A percentile compares a stretch with the other conserved stretches of the same genome.
phyloP scores from a whole-genome alignment of 1,140 invertebrate species.

The Drosophila repletoides region DNA sequence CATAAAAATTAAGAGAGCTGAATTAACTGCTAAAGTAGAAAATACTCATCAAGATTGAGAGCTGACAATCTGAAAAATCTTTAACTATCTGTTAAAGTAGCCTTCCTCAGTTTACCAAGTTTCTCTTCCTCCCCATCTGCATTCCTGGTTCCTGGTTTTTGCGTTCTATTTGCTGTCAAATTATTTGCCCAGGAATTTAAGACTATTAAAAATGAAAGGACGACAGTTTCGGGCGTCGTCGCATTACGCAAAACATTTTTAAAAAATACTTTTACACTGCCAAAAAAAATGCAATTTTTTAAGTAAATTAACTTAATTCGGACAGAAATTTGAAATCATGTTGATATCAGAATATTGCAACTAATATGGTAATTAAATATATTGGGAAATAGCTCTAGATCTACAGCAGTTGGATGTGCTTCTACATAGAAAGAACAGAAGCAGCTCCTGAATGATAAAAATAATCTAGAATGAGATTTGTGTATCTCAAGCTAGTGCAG shows the following conservation, averaged over 20 bases:
- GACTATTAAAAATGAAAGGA: conserved; percentile 58
- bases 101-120: not conserved
- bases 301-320: not conserved
- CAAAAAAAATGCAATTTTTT: not conserved
- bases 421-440: no score
- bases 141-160: not conserved
- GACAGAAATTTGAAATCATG: not conserved
- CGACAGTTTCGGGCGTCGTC: conserved; percentile 50
- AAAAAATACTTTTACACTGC: conserved; percentile 17
- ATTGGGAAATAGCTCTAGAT: no score
- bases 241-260: conserved; percentile 61
- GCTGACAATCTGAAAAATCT: not conserved
- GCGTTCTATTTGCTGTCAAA: conserved; percentile 66
- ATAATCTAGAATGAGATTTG: no score
- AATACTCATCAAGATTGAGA: not conserved
- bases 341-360: no score
- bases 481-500: no score
- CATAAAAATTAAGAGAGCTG: not conserved
- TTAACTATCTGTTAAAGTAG: not conserved
- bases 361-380: no score
- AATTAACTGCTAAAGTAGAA: no score
- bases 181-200: conserved; percentile 71
- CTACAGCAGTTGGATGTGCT: no score
- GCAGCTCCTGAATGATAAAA: no score
- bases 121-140: no score